Percentiles rank a stretch among this genome's conserved stretches.
Evolutionary conservation across 2,113 vertebrate species (phyloP).

Genomic region (Cariama cristata): DNA sequence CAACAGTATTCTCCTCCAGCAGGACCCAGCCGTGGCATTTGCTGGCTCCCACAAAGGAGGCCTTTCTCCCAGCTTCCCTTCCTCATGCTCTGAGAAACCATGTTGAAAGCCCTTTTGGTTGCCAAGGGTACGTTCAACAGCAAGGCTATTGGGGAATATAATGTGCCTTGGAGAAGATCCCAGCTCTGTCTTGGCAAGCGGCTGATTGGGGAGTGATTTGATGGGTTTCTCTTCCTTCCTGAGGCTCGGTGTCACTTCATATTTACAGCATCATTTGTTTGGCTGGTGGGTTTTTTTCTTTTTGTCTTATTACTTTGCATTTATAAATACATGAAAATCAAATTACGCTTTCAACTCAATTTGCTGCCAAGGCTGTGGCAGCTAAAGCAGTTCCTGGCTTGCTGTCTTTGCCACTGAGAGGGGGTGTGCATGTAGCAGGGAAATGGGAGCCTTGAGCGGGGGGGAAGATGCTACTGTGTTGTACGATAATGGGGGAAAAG

Average conservation of each 20-base stretch:
- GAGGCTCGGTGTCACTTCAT: not conserved
- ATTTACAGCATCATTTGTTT: not conserved
- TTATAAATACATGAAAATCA: constrained; percentile 4
- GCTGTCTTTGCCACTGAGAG: not conserved
- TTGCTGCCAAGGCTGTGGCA: constrained; percentile 6
- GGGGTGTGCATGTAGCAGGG: not conserved
- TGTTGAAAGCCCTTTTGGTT: constrained; percentile 44
- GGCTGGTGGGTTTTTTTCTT: not conserved
- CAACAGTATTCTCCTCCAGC: constrained; percentile 4
- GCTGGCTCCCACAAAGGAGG: constrained; percentile 38
- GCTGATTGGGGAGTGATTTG: not conserved
- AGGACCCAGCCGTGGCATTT: not conserved
- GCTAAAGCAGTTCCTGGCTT: not conserved
- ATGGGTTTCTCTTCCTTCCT: not conserved
- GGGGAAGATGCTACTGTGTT: not conserved
- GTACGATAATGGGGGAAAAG: not conserved
- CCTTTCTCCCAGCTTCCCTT: constrained; percentile 11
- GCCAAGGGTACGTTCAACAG: constrained; percentile 50
- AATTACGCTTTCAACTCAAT: not conserved
- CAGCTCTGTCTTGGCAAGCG: not conserved
- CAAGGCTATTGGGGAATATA: not conserved
- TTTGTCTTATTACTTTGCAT: not conserved
- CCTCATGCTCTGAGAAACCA: not conserved
- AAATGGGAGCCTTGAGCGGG: not conserved
- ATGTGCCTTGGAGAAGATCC: constrained; percentile 52